A percentile compares a stretch with the other conserved stretches of the same genome.
phyloP scores from a whole-genome alignment of 2,113 vertebrate genomes.

The Falco punctatus region DNA sequence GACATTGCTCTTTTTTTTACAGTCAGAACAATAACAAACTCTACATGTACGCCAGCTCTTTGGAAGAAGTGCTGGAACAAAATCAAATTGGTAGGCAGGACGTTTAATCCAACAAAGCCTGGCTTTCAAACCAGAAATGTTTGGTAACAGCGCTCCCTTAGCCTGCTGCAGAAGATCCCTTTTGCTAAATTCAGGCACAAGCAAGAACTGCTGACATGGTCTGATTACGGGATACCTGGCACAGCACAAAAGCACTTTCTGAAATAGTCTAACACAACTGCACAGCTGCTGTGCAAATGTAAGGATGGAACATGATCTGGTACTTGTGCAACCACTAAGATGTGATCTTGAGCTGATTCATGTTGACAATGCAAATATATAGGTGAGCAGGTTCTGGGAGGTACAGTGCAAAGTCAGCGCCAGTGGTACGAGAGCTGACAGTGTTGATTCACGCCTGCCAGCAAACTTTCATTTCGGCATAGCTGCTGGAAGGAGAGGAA shows the following conservation, averaged over 20 bases:
- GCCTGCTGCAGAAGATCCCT: neutral
- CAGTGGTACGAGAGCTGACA: rapidly evolving
- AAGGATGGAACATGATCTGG: neutral
- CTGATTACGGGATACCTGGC: neutral
- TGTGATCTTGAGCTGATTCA: neutral
- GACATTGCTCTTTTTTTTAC: neutral
- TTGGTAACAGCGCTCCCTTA: neutral
- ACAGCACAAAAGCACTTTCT: neutral
- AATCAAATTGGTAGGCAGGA: neutral
- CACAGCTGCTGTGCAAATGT: neutral
- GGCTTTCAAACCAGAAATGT: neutral
- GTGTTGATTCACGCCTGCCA: neutral
- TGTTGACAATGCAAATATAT: neutral
- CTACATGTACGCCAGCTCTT: neutral
- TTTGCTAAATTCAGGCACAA: neutral
- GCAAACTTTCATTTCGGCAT: neutral
- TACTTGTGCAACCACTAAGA: neutral
- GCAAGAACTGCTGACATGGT: neutral
- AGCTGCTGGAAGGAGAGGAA: neutral
- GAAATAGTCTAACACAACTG: neutral
- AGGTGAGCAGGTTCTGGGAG: neutral
- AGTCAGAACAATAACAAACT: neutral
- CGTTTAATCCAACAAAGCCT: neutral
- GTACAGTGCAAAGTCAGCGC: neutral
- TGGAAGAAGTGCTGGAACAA: neutral